Evolutionary conservation across 2,888 invertebrate species (phyloP).

Genomic region (Melanchra persicariae): DNA sequence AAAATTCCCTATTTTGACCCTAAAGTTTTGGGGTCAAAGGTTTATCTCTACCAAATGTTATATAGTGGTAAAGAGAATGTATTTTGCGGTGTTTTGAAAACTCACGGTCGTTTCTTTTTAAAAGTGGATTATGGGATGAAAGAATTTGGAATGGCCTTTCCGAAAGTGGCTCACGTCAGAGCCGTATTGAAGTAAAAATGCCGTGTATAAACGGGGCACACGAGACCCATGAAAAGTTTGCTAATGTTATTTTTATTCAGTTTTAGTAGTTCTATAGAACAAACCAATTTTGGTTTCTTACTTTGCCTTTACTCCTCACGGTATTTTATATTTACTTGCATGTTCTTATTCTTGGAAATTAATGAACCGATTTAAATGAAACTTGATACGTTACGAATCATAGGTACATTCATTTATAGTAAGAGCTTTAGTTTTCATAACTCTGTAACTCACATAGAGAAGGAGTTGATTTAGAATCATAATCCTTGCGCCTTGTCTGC

Average conservation of each 20-base stretch:
- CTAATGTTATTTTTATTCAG: conserved; percentile 22
- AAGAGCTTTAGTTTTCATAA: too few species aligned
- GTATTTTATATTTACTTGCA: too few species aligned
- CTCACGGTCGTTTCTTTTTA: neutral
- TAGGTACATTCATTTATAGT: too few species aligned
- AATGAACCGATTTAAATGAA: too few species aligned
- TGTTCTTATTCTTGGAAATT: too few species aligned
- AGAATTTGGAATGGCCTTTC: conserved; percentile 17
- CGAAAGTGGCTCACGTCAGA: conserved; percentile 14
- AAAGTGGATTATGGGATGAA: conserved; percentile 34
- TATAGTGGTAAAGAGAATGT: conserved; percentile 24
- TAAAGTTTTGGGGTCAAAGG: conserved; percentile 50
- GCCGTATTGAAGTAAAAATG: conserved; percentile 2
- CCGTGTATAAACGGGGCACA: neutral
- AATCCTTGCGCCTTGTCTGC: too few species aligned
- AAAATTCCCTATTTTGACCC: conserved; percentile 46
- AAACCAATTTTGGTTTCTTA: neutral
- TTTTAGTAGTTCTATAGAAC: conserved; percentile 6
- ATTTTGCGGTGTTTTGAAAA: conserved; percentile 20
- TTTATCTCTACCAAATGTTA: conserved; percentile 41
- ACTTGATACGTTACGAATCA: too few species aligned
- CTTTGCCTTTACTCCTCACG: too few species aligned
- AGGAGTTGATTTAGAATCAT: too few species aligned
- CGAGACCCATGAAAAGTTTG: conserved; percentile 7
- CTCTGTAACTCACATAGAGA: too few species aligned